Evolutionary conservation across 2,888 invertebrate species (phyloP).

Genomic region (Ophraella communa): DNA sequence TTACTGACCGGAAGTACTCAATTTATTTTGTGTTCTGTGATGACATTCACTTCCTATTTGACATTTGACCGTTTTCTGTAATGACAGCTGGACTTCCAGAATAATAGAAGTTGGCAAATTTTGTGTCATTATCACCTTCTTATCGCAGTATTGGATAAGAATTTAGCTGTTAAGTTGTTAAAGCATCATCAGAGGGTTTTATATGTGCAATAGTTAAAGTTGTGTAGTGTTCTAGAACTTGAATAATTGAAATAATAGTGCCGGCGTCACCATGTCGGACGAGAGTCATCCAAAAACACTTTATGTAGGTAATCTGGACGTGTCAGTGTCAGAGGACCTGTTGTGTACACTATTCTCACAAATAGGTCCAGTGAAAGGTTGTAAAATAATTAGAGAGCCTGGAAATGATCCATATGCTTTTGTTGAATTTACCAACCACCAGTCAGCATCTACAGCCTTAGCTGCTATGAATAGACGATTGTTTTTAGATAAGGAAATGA

Average conservation of each 20-base stretch:
- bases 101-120: slow-evolving; percentile 55
- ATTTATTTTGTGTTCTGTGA: slow-evolving; percentile 16
- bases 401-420: slow-evolving; percentile 99
- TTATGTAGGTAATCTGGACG: slow-evolving; percentile 98
- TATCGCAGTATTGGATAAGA: slow-evolving; percentile 32
- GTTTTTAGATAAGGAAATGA: slow-evolving; percentile 98
- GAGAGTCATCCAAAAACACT: slow-evolving; percentile 94
- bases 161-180: slow-evolving; percentile 28
- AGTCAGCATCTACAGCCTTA: slow-evolving; percentile 94
- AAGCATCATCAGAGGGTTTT: slow-evolving; percentile 26
- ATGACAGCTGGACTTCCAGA: slow-evolving; percentile 48
- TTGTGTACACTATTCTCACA: slow-evolving; percentile 95
- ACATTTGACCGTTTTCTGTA: slow-evolving; percentile 42
- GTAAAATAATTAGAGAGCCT: slow-evolving; percentile 98
- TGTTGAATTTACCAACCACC: slow-evolving; percentile 96
- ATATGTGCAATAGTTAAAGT: slow-evolving; percentile 40
- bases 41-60: slow-evolving; percentile 32
- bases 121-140: slow-evolving; percentile 51
- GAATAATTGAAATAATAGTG: slow-evolving; percentile 43
- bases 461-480: slow-evolving; percentile 98
- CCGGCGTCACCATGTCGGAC: slow-evolving; percentile 77
- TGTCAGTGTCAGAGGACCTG: slow-evolving; percentile 92
- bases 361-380: slow-evolving; percentile 96
- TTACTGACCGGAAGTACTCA: slow-evolving; percentile 1
- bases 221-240: slow-evolving; percentile 37